Evolutionary conservation across 2,113 vertebrate genomes (phyloP), one percentile per base, ranked within the genome.

Genomic region (Erythrocebus patas): DNA sequence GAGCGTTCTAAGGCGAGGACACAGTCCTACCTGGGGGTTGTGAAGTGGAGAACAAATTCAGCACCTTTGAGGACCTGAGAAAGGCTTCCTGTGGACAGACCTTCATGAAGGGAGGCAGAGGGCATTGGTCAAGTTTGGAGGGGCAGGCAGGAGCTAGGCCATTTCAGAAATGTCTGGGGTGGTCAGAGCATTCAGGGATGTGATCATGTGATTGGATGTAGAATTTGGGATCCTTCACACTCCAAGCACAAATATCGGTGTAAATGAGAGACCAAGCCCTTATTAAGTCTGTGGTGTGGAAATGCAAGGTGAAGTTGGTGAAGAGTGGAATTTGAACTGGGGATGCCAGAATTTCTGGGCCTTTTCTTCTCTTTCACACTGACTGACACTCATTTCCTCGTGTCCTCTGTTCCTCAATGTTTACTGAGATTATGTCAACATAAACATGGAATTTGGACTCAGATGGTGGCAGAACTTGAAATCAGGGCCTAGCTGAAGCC

Each of bases 1-100:
- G 48, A 45, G 17, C 17, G 27, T 80, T 40, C 61, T 32, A 10
- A 55, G 38, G 43, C 40, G 27, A 2, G 2, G 22, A 23, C 12
- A 3, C 16, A 16, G 35, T 11, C 73, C 8, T 48, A 0, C 68
- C 35, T 6, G 38, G n/a, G 25, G 5, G 22, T 8, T 17, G 8
- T 7, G 68, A 40, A 30, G 12, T 48, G 14, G 6, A 14, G 59
- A 50, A 38, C 61, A 18, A 84, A 6, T 14, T 16, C 8, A 45
- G 84, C 2, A 18, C 9, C 25, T 61, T 14, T 3, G 48, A 66
- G 14, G 11, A 27, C 84, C 57, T n/a, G 16, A 40, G 16, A 43
- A 64, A 40, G 25, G 13, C 11, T 70, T 20, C 57, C 8, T 82
- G 30, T 83, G n/a, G 22, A 23, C 13, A 76, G 23, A 52, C 5